Conservation (phyloP, 2,113 vertebrate species). For the Corythornis madagascariensis region DNA sequence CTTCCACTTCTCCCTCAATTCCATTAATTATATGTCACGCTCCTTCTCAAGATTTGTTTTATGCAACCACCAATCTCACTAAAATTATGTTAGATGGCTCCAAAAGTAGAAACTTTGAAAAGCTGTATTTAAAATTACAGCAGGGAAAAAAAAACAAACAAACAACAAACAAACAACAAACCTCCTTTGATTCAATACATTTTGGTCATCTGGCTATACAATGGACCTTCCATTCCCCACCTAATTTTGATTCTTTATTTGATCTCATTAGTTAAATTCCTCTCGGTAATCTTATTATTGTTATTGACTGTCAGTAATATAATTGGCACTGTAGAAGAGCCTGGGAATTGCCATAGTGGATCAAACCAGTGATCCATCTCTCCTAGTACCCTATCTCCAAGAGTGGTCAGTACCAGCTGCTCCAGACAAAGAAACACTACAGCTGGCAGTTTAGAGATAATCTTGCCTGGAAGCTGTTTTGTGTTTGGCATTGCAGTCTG, state of each 20-base stretch:
- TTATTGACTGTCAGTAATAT: conserved; percentile 52
- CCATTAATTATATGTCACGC: neutral
- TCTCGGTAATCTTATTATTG: conserved; percentile 52
- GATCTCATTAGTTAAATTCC: conserved; percentile 57
- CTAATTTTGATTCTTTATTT: conserved; percentile 58
- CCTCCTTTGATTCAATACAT: neutral
- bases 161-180: neutral
- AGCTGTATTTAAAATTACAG: neutral
- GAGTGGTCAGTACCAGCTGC: conserved; percentile 65
- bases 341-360: conserved; percentile 63
- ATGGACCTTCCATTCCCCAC: neutral
- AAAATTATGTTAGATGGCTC: neutral
- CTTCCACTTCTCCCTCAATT: neutral
- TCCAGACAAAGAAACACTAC: conserved; percentile 50
- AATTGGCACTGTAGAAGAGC: conserved; percentile 41
- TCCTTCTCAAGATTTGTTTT: neutral
- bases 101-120: neutral
- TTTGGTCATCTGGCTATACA: neutral
- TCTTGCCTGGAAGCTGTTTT: conserved; percentile 47
- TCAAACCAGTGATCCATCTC: conserved; percentile 62
- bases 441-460: conserved; percentile 54
- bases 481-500: neutral
- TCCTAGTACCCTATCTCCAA: conserved; percentile 3
- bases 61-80: neutral
- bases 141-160: neutral